phyloP scores from a whole-genome alignment of 2,888 invertebrate species.

The Anorthoa munda region DNA sequence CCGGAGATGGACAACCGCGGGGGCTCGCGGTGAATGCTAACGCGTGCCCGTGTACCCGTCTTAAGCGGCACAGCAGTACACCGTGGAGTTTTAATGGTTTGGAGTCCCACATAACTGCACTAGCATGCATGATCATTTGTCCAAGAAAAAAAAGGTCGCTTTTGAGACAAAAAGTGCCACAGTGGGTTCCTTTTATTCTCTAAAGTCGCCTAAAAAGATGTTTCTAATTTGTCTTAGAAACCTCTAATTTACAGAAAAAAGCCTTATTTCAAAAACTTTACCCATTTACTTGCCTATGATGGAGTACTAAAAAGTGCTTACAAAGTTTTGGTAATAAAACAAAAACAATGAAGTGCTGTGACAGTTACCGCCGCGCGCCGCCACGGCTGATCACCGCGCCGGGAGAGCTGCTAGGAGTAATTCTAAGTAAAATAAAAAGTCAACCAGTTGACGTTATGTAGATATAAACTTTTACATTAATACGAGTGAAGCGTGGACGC shows the following conservation, averaged over 20 bases:
- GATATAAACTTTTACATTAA: constrained; percentile 43
- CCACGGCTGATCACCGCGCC: not conserved
- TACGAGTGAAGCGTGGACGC: constrained; percentile 17
- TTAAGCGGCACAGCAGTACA: too few species aligned
- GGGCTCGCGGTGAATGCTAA: too few species aligned
- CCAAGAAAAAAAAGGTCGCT: not conserved
- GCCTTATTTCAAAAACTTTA: not conserved
- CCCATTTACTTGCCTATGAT: not conserved
- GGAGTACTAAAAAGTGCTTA: not conserved
- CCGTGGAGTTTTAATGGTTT: too few species aligned
- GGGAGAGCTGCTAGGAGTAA: constrained; percentile 1
- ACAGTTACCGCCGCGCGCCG: not conserved
- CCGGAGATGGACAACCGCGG: too few species aligned
- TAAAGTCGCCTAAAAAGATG: not conserved
- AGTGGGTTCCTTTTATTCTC: not conserved
- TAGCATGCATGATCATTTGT: too few species aligned
- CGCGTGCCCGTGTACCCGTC: too few species aligned
- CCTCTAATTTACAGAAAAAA: not conserved
- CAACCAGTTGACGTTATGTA: constrained; percentile 24
- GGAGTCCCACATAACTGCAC: too few species aligned
- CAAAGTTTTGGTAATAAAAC: not conserved
- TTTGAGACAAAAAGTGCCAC: not conserved
- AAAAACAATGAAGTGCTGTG: constrained; percentile 12
- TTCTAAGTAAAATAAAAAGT: constrained; percentile 40
- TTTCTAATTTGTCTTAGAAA: not conserved